Evolutionary conservation across 2,888 invertebrate species (phyloP).

Genomic region (Horisme vitalbata): DNA sequence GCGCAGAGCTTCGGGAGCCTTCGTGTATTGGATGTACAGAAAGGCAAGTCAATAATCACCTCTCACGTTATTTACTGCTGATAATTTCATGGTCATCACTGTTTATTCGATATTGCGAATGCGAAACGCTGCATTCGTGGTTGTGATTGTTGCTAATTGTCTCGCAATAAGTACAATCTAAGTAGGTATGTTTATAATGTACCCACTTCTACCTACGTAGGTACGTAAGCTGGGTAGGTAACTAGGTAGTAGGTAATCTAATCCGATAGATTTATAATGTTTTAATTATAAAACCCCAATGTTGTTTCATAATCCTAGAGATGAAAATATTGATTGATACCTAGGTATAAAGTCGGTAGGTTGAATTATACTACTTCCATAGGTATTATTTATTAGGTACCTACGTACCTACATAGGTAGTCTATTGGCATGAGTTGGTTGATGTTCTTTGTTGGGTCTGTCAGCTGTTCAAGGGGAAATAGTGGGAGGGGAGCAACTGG

Average conservation of each 20-base stretch:
- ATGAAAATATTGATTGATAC: too few relatives aligned
- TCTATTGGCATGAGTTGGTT: conserved; percentile 28
- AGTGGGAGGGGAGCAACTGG: conserved; percentile 51
- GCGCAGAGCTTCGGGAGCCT: conserved; percentile 66
- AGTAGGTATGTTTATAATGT: not conserved
- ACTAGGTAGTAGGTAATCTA: too few relatives aligned
- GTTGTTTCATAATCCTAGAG: too few relatives aligned
- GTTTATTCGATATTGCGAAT: conserved; percentile 46
- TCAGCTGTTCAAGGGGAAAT: conserved; percentile 67
- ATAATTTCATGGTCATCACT: conserved; percentile 54
- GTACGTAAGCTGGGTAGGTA: too few relatives aligned
- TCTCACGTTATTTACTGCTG: conserved; percentile 45
- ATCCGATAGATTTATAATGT: too few relatives aligned
- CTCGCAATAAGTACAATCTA: not conserved
- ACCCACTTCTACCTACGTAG: conserved; percentile 1
- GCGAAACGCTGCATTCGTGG: conserved; percentile 8
- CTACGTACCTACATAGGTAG: conserved; percentile 7
- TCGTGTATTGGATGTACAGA: conserved; percentile 78
- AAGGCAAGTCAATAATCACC: conserved; percentile 74
- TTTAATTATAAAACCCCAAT: too few relatives aligned
- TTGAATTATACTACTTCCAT: too few relatives aligned
- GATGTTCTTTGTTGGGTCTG: conserved; percentile 69
- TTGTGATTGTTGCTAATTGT: not conserved
- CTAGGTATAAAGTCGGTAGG: too few relatives aligned
- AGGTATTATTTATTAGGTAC: not conserved